A percentile compares a stretch with the other conserved stretches of the same genome.
Conservation (phyloP, 1,140 invertebrate species). For the Bradysia coprophila region DNA sequence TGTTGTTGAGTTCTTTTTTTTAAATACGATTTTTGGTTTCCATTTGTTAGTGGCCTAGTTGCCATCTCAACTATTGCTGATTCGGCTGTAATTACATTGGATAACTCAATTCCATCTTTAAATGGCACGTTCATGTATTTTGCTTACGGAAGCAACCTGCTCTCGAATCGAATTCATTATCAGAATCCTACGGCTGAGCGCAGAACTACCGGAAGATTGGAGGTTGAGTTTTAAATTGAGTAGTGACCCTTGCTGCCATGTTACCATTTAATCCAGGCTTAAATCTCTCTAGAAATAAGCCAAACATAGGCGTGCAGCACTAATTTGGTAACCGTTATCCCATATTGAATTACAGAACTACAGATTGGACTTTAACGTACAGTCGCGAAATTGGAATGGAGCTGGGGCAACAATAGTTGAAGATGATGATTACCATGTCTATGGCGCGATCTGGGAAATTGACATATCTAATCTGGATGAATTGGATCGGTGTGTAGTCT, state of each 20-base stretch:
- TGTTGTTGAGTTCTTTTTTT: too few species aligned
- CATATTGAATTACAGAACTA: conserved; percentile 33
- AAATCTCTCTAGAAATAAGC: too few species aligned
- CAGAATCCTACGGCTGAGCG: conserved; percentile 43
- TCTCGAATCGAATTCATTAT: conserved; percentile 42
- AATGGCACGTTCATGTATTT: conserved; percentile 56
- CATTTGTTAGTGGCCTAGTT: too few species aligned
- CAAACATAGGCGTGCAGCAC: too few species aligned
- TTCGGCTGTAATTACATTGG: too few species aligned
- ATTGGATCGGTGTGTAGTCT: conserved; percentile 39
- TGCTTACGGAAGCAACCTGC: conserved; percentile 58
- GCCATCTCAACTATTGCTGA: too few species aligned
- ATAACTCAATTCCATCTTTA: too few species aligned
- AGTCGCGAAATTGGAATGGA: conserved; percentile 52
- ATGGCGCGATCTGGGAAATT: conserved; percentile 66
- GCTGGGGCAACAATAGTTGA: conserved; percentile 55
- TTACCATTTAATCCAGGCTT: too few species aligned
- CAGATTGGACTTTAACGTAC: conserved; percentile 45
- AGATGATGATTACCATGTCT: conserved; percentile 33
- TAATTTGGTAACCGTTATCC: too few species aligned
- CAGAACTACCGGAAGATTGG: conserved; percentile 34
- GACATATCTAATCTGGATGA: conserved; percentile 34
- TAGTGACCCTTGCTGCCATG: too few species aligned
- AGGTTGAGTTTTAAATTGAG: conserved; percentile 24
- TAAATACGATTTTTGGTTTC: too few species aligned